Conservation (phyloP, 2,888 invertebrate genomes). For the Apomyelois bistriatella region DNA sequence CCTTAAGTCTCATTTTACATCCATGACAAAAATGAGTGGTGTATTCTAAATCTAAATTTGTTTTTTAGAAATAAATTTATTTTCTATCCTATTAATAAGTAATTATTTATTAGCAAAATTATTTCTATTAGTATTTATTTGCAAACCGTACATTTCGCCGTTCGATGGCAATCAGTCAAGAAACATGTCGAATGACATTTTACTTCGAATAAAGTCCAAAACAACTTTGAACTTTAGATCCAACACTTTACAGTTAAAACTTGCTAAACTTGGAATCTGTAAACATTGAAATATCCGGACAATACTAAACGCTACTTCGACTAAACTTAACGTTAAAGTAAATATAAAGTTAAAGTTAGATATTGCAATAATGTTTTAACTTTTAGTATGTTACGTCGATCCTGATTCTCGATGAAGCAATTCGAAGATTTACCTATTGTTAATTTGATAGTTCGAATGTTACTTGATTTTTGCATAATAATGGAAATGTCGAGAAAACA, state of each 20-base stretch:
- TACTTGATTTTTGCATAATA: background rate
- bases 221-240: background rate
- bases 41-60: too few relatives aligned
- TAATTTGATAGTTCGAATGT: background rate
- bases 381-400: slow-evolving; percentile 3
- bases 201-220: slow-evolving; percentile 6
- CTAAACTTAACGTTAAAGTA: slow-evolving; percentile 1
- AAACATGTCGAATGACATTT: slow-evolving; percentile 56
- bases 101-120: too few relatives aligned
- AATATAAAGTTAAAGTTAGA: background rate
- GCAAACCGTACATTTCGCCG: slow-evolving; percentile 41
- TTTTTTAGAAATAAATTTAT: too few relatives aligned
- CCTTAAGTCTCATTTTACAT: too few relatives aligned
- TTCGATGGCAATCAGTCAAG: slow-evolving; percentile 56
- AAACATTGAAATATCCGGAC: background rate
- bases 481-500: slow-evolving; percentile 1
- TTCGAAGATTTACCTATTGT: slow-evolving; percentile 1
- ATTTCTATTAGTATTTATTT: too few relatives aligned
- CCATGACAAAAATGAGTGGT: too few relatives aligned
- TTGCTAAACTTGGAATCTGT: background rate
- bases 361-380: slow-evolving; percentile 1
- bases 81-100: too few relatives aligned
- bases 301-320: background rate
- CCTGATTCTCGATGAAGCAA: background rate
- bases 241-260: background rate